Percentiles rank a stretch among this genome's conserved stretches.
phyloP scores from a whole-genome alignment of 2,888 invertebrate species.

The Gibbula magus region DNA sequence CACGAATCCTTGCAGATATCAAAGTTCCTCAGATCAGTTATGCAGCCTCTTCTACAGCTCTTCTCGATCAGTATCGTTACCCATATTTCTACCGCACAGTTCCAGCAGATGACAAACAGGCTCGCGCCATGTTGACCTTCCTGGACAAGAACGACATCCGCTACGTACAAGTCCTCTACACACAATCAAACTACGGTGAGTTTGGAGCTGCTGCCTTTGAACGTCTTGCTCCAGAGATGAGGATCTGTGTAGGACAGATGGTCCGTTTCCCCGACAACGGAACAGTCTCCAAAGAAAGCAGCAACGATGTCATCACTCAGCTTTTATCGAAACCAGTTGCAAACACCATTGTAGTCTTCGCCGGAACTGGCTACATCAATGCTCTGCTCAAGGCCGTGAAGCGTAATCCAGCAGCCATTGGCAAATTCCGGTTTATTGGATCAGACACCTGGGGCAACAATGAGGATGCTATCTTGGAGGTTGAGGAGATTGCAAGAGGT shows the following conservation, averaged over 20 bases:
- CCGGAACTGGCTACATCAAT: slow-evolving; percentile 56
- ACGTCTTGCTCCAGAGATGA: slow-evolving; percentile 44
- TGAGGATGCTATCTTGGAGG: slow-evolving; percentile 49
- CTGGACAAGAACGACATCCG: slow-evolving; percentile 72
- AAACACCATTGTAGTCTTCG: slow-evolving; percentile 67
- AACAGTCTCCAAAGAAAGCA: slow-evolving; percentile 54
- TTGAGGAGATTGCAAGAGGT: slow-evolving; percentile 48
- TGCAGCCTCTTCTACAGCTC: slow-evolving; percentile 54
- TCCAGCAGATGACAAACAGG: slow-evolving; percentile 65
- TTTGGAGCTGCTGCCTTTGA: slow-evolving; percentile 54
- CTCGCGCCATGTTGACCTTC: slow-evolving; percentile 69
- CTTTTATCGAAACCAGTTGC: slow-evolving; percentile 66
- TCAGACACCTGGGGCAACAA: slow-evolving; percentile 66
- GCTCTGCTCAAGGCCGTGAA: slow-evolving; percentile 59
- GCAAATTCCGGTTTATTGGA: slow-evolving; percentile 60
- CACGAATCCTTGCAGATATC: slow-evolving; percentile 61
- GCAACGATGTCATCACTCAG: slow-evolving; percentile 54
- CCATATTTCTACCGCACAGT: slow-evolving; percentile 68
- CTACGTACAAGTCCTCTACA: slow-evolving; percentile 73
- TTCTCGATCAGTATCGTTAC: slow-evolving; percentile 57
- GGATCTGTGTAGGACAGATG: slow-evolving; percentile 67
- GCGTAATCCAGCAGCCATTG: slow-evolving; percentile 46
- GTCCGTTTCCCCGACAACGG: slow-evolving; percentile 58
- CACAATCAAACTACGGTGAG: slow-evolving; percentile 60
- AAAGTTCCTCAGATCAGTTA: slow-evolving; percentile 67